Evolutionary conservation across 2,888 invertebrate species (phyloP).

Genomic region (Hydrotaea cyrtoneurina): DNA sequence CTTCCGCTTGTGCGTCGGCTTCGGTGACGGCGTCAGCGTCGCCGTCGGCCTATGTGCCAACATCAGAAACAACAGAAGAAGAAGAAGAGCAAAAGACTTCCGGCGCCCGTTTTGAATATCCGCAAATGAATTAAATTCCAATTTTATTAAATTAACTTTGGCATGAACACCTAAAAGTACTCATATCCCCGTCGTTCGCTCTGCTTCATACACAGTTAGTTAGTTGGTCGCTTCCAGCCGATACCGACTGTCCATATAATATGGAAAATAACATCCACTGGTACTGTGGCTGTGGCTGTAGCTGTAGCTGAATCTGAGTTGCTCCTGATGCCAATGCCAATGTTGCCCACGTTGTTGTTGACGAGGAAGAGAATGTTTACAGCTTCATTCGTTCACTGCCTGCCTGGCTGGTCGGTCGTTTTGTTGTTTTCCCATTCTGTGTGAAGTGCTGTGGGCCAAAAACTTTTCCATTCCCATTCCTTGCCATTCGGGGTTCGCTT

Average conservation of each 20-base stretch:
- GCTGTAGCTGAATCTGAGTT: not conserved
- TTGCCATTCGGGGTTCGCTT: slow-evolving; percentile 54
- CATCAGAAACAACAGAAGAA: slow-evolving; percentile 39
- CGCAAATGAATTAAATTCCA: slow-evolving; percentile 79
- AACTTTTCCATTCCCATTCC: slow-evolving; percentile 53
- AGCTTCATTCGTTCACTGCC: slow-evolving; percentile 63
- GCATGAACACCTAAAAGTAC: slow-evolving; percentile 78
- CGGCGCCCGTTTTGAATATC: slow-evolving; percentile 71
- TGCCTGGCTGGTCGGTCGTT: slow-evolving; percentile 50
- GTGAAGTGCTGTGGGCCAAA: slow-evolving; percentile 23
- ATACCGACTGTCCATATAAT: slow-evolving; percentile 46
- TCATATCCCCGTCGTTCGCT: slow-evolving; percentile 4
- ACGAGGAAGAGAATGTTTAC: slow-evolving; percentile 59
- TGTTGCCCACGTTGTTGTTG: slow-evolving; percentile 17
- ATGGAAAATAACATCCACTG: slow-evolving; percentile 33
- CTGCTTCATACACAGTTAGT: not conserved
- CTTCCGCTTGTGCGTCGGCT: slow-evolving; percentile 7
- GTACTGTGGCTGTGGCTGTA: not conserved
- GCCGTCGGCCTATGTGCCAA: not conserved
- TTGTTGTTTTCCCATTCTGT: slow-evolving; percentile 38
- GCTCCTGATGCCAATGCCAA: slow-evolving; percentile 34
- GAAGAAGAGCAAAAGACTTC: slow-evolving; percentile 68
- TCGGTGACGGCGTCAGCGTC: not conserved
- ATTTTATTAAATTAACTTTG: slow-evolving; percentile 79
- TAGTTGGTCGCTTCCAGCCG: slow-evolving; percentile 9